Conservation (phyloP, 2,113 vertebrate genomes). For the Apodemus sylvaticus region DNA sequence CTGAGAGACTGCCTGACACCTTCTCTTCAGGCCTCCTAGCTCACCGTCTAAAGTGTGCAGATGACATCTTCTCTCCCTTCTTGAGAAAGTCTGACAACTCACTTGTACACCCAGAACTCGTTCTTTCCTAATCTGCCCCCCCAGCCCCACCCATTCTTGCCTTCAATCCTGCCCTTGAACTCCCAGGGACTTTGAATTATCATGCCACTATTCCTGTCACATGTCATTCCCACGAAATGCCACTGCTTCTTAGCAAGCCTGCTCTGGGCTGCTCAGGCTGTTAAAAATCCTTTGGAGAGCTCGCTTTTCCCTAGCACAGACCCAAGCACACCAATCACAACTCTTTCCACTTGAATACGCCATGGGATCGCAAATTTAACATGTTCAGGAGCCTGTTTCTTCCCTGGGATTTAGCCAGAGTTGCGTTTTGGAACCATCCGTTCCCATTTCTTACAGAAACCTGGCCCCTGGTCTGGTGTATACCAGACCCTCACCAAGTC, state of each 20-base stretch:
- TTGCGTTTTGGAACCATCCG: not conserved
- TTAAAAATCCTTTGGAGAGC: not conserved
- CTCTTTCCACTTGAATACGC: not conserved
- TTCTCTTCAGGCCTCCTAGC: not conserved
- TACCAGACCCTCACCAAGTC: not conserved
- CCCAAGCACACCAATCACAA: not conserved
- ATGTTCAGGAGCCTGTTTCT: not conserved
- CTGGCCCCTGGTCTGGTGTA: not conserved
- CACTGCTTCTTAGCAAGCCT: not conserved
- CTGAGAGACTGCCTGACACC: not conserved
- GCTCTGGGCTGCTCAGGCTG: not conserved
- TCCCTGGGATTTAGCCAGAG: not conserved
- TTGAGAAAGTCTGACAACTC: not conserved
- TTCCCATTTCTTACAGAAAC: not conserved
- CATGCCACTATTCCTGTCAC: not conserved
- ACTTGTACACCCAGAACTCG: not conserved
- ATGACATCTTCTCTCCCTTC: not conserved
- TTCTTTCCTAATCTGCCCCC: not conserved
- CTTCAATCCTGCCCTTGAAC: not conserved
- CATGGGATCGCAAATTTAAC: not conserved
- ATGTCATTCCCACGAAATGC: not conserved
- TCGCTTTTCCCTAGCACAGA: not conserved
- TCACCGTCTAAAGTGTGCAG: not conserved
- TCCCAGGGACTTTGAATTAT: not conserved
- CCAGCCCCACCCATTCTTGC: not conserved